A percentile compares a stretch with the other conserved stretches of the same genome.
phyloP scores from a whole-genome alignment of 1,140 invertebrate genomes.

The Lepidurus packardi region DNA sequence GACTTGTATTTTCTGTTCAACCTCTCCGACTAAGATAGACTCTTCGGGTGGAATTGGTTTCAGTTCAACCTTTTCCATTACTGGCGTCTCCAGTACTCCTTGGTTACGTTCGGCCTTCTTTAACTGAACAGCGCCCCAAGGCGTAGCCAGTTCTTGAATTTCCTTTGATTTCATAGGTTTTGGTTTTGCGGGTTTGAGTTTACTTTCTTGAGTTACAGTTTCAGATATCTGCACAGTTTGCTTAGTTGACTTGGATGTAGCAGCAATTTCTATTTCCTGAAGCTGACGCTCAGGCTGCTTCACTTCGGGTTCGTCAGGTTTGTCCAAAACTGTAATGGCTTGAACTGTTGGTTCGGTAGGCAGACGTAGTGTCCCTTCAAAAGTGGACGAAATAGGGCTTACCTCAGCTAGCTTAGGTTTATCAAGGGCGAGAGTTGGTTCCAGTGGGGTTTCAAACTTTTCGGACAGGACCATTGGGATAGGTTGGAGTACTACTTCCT shows the following conservation, averaged over 20 bases:
- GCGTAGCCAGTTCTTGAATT: slow-evolving; percentile 2
- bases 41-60: background rate
- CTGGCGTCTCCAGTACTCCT: background rate
- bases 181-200: background rate
- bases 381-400: background rate
- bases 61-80: background rate
- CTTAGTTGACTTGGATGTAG: background rate
- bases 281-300: background rate
- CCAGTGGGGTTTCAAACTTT: background rate
- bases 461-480: background rate
- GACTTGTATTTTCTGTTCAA: background rate
- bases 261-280: background rate
- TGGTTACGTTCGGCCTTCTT: background rate
- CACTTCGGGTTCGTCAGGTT: background rate
- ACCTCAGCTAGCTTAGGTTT: background rate
- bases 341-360: background rate
- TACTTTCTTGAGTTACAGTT: background rate
- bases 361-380: background rate
- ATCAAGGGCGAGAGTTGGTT: background rate
- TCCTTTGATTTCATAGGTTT: background rate
- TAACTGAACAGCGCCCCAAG: background rate
- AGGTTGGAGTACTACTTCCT: background rate
- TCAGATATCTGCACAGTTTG: background rate
- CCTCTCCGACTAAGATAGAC: background rate
- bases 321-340: background rate